Conservation (phyloP, 2,888 invertebrate genomes). For the Thysanoteuthis rhombus region DNA sequence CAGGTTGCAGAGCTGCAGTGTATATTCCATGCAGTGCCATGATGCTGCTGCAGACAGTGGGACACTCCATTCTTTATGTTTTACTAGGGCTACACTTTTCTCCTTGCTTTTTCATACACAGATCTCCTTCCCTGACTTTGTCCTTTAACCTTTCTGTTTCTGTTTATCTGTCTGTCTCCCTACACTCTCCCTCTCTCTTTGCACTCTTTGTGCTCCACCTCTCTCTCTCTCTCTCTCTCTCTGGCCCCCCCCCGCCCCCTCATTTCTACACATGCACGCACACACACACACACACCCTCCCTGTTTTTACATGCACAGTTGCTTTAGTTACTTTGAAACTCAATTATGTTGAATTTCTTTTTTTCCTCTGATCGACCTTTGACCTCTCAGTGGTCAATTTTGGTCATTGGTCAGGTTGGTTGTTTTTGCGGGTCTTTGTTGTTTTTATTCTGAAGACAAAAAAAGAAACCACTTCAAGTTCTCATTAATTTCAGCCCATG, state of each 20-base stretch:
- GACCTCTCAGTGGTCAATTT: background rate
- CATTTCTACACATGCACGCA: background rate
- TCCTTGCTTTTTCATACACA: background rate
- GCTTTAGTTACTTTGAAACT: background rate
- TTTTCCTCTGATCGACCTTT: background rate
- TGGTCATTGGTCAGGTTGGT: background rate
- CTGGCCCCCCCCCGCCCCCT: background rate
- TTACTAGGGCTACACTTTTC: background rate
- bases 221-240: background rate
- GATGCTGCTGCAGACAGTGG: background rate
- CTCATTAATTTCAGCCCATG: background rate
- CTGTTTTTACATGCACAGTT: background rate
- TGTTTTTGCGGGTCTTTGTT: background rate
- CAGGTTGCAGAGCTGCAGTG: background rate
- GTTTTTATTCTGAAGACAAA: background rate
- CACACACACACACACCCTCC: background rate
- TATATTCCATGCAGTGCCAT: background rate
- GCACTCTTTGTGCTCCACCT: background rate
- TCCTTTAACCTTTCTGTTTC: background rate
- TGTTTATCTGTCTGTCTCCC: background rate
- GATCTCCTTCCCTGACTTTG: too few relatives aligned
- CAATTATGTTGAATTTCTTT: background rate
- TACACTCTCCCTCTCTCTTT: background rate
- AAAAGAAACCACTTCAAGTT: background rate
- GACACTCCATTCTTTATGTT: background rate